These are phyloP conservation scores for Daubentonia madagascariensis DNA, from an alignment of 2,113 vertebrate genomes.

Conservation along the genomic window DNA sequence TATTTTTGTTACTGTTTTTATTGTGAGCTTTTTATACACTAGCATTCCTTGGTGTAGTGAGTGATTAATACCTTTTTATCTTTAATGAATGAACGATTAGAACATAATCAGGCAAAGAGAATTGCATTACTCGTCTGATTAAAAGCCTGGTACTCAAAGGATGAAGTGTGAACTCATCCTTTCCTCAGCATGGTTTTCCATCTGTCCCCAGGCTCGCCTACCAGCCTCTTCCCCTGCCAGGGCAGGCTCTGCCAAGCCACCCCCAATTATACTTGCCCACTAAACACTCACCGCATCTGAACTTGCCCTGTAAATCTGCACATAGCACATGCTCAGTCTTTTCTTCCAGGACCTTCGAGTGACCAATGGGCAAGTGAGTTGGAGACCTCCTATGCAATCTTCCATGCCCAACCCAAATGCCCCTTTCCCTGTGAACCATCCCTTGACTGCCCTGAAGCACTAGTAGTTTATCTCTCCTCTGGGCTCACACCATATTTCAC, in stretches of 20 bases:
- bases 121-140: conserved; percentile 36
- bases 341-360: background rate
- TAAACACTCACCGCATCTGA: background rate
- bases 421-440: background rate
- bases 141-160: background rate
- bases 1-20: background rate
- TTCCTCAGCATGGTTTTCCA: background rate
- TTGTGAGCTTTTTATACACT: background rate
- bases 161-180: background rate
- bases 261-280: rapidly evolving
- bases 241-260: background rate
- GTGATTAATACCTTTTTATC: conserved; percentile 52
- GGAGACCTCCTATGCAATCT: rapidly evolving
- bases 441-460: too few species aligned
- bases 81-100: conserved; percentile 58
- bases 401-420: rapidly evolving
- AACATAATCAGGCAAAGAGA: conserved; percentile 50
- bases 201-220: background rate
- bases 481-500: background rate
- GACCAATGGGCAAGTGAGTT: background rate
- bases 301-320: too few species aligned
- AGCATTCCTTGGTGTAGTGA: background rate
- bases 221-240: background rate
- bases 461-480: background rate
- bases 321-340: rapidly evolving